These are phyloP conservation scores for Agapornis roseicollis DNA, from an alignment of 2,113 vertebrate species.

Conservation along the genomic window DNA sequence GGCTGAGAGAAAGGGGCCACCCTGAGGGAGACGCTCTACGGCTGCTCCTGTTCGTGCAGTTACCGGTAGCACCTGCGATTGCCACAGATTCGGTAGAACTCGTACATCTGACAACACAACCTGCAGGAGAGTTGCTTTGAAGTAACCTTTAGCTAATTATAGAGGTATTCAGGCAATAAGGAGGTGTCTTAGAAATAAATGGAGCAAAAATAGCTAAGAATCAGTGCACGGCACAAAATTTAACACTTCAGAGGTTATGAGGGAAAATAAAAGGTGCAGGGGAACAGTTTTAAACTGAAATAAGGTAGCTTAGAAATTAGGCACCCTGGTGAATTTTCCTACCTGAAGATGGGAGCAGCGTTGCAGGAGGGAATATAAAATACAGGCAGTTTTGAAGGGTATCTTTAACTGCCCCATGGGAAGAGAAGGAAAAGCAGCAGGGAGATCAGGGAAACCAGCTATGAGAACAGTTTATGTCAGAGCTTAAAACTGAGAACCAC, in stretches of 20 bases:
- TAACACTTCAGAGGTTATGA: background rate
- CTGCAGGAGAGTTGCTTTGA: too few relatives aligned
- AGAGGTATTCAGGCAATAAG: too few relatives aligned
- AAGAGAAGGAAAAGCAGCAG: background rate
- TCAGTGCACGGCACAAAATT: background rate
- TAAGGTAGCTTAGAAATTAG: background rate
- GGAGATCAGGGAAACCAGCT: background rate
- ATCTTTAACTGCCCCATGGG: background rate
- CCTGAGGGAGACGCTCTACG: background rate
- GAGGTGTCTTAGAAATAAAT: background rate
- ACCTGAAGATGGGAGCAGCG: background rate
- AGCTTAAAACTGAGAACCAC: background rate
- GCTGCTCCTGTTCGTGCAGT: rapidly evolving
- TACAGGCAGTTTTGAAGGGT: background rate
- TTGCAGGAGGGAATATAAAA: background rate
- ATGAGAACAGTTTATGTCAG: background rate
- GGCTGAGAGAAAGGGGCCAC: background rate
- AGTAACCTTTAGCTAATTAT: background rate
- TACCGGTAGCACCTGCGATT: rapidly evolving
- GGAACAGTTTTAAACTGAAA: background rate
- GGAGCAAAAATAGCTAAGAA: background rate
- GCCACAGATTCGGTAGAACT: rapidly evolving
- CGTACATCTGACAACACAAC: rapidly evolving
- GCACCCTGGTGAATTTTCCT: background rate
- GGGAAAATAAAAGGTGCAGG: background rate